Evolutionary conservation across 2,113 vertebrate genomes (phyloP).

Genomic region (Halcyon senegalensis): DNA sequence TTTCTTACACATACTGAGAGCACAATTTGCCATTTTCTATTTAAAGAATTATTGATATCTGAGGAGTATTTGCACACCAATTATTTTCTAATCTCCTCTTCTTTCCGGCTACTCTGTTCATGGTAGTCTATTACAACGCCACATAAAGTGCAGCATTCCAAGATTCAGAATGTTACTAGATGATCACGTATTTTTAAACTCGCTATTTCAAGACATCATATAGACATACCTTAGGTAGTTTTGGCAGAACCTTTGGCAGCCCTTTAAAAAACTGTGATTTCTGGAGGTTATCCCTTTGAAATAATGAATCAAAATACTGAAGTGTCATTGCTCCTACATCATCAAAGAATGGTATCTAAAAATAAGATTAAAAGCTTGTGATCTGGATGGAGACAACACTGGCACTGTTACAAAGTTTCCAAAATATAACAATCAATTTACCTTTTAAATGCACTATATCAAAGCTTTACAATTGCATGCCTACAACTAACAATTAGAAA

Average conservation of each 20-base stretch:
- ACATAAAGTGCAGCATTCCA: not conserved
- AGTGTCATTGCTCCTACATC: conserved; percentile 95
- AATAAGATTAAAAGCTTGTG: conserved; percentile 32
- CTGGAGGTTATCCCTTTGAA: conserved; percentile 98
- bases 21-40: not conserved
- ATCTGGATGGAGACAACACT: not conserved
- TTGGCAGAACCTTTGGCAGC: conserved; percentile 93
- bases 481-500: not conserved
- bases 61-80: not conserved
- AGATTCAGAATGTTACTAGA: not conserved
- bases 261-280: conserved; percentile 99
- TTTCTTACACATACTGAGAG: not conserved
- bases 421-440: not conserved
- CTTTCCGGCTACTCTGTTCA: not conserved
- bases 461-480: not conserved
- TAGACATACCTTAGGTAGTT: conserved; percentile 91
- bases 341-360: conserved; percentile 96
- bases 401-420: not conserved
- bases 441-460: not conserved
- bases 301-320: conserved; percentile 97
- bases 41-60: not conserved
- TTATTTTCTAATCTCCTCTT: not conserved
- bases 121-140: not conserved
- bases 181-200: not conserved
- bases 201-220: not conserved